A percentile compares a stretch with the other conserved stretches of the same genome.
Conservation (phyloP, 2,888 invertebrate genomes). For the Crocallis elinguaria region DNA sequence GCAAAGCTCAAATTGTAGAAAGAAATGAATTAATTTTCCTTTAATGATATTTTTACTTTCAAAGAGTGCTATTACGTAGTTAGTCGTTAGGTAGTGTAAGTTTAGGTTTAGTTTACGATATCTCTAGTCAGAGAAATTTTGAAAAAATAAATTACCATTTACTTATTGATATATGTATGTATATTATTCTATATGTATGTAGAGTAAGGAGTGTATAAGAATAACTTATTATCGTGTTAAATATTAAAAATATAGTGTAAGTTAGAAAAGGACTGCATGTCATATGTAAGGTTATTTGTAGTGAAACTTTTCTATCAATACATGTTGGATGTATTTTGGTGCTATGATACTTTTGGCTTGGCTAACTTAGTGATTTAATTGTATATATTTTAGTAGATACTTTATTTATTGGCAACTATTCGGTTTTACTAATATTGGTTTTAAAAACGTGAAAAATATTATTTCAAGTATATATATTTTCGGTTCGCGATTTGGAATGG, state of each 20-base stretch:
- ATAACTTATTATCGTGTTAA: conserved; percentile 78
- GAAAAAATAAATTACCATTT: conserved; percentile 80
- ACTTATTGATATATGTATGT: conserved; percentile 77
- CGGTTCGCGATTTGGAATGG: conserved; percentile 52
- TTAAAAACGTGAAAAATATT: conserved; percentile 36
- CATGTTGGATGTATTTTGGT: conserved; percentile 74
- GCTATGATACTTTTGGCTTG: conserved; percentile 80
- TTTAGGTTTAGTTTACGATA: conserved; percentile 72
- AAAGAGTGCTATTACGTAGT: conserved; percentile 78
- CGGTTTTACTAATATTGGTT: conserved; percentile 54
- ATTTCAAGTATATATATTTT: conserved; percentile 38
- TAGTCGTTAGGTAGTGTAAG: conserved; percentile 64
- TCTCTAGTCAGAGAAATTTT: conserved; percentile 84
- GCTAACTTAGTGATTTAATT: conserved; percentile 79
- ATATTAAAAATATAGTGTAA: conserved; percentile 63
- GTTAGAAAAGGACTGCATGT: conserved; percentile 70
- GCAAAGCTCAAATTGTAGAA: conserved; percentile 80
- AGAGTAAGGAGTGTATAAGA: conserved; percentile 70
- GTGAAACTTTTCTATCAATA: conserved; percentile 82
- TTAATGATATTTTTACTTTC: conserved; percentile 54
- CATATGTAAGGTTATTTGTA: conserved; percentile 36
- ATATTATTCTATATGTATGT: conserved; percentile 69
- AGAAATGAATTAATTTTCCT: conserved; percentile 47
- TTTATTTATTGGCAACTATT: conserved; percentile 76
- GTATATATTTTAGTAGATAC: conserved; percentile 62